Conservation (phyloP, 2,888 invertebrate species). For the Ecliptopera silaceata region DNA sequence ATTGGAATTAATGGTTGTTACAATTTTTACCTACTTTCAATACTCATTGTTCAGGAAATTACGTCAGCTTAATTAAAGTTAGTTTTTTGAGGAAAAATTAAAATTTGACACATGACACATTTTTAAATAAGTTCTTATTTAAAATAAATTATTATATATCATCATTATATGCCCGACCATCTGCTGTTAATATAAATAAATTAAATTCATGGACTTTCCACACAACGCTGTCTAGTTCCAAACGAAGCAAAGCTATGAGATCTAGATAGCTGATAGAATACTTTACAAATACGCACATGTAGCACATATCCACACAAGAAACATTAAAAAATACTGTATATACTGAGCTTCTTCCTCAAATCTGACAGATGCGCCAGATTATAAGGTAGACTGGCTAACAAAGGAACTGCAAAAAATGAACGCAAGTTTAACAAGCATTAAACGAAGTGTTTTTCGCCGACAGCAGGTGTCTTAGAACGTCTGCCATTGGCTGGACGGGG, state of each 20-base stretch:
- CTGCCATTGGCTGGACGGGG: slow-evolving; percentile 40
- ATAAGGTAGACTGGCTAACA: slow-evolving; percentile 36
- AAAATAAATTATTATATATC: too few relatives aligned
- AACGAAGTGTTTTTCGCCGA: slow-evolving; percentile 35
- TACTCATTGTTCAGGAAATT: slow-evolving; percentile 2
- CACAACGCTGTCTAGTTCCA: too few relatives aligned
- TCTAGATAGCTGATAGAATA: too few relatives aligned
- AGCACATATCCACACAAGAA: too few relatives aligned
- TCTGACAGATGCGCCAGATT: slow-evolving; percentile 37
- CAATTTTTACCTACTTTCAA: neutral
- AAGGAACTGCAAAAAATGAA: slow-evolving; percentile 36
- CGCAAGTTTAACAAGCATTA: slow-evolving; percentile 37
- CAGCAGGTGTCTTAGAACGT: slow-evolving; percentile 44
- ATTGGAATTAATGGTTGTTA: slow-evolving; percentile 12
- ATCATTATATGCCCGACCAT: too few relatives aligned
- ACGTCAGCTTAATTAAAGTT: neutral
- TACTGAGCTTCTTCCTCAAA: slow-evolving; percentile 14
- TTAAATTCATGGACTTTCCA: too few relatives aligned
- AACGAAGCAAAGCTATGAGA: too few relatives aligned
- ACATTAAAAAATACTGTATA: too few relatives aligned
- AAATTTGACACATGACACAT: too few relatives aligned
- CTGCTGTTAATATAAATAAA: too few relatives aligned
- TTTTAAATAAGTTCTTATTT: too few relatives aligned
- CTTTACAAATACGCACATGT: too few relatives aligned
- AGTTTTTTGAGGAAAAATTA: neutral